These are phyloP conservation scores for Drosophila mercatorum DNA, from an alignment of 2,888 invertebrate species.

Conservation along the genomic window DNA sequence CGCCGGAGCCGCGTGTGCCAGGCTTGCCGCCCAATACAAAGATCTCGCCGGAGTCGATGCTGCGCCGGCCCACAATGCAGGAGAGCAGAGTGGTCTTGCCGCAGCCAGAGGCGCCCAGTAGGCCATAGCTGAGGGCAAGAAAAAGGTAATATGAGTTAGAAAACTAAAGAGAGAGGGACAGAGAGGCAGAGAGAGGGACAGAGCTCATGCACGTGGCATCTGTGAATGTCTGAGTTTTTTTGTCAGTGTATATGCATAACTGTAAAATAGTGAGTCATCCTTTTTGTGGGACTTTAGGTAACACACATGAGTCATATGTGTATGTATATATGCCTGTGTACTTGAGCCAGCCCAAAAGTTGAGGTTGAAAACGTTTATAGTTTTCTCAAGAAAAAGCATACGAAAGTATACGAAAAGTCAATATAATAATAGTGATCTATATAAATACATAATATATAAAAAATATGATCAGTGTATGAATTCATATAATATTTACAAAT, in stretches of 20 bases:
- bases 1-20: slow-evolving; percentile 94
- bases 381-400: no score
- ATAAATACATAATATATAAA: no score
- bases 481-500: no score
- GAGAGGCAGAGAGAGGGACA: no score
- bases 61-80: slow-evolving; percentile 95
- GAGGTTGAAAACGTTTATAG: background rate
- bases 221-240: background rate
- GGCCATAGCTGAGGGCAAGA: slow-evolving; percentile 90
- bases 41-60: slow-evolving; percentile 94
- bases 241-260: background rate
- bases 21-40: slow-evolving; percentile 96
- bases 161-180: no score
- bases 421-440: background rate
- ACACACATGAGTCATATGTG: background rate
- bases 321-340: background rate
- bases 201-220: background rate
- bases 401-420: no score
- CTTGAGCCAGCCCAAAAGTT: background rate
- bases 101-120: slow-evolving; percentile 97
- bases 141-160: background rate
- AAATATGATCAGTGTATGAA: no score
- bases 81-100: slow-evolving; percentile 98
- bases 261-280: background rate
- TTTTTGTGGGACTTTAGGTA: background rate